Percentiles rank a stretch among this genome's conserved stretches.
Conservation (phyloP, 2,113 vertebrate species). For the Prolemur simus region DNA sequence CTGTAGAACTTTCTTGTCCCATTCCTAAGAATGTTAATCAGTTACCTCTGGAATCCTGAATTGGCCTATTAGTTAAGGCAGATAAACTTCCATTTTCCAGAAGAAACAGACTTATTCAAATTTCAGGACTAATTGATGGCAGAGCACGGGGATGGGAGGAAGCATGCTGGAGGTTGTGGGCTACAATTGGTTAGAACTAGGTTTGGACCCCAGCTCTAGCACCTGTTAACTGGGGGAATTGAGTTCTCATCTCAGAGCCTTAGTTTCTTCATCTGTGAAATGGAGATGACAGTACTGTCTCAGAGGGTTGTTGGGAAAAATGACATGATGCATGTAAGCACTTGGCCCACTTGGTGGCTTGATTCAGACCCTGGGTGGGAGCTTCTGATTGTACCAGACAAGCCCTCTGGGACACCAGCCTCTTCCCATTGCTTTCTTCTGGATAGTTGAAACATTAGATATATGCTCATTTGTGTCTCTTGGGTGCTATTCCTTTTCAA, state of each 20-base stretch:
- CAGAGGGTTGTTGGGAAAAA: background rate
- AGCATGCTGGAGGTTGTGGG: background rate
- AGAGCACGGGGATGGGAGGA: background rate
- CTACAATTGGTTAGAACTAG: background rate
- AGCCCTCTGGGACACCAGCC: background rate
- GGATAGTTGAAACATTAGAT: background rate
- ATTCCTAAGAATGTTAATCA: background rate
- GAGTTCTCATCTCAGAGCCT: background rate
- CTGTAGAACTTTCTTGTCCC: background rate
- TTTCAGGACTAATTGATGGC: background rate
- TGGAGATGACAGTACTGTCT: background rate
- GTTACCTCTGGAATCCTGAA: background rate
- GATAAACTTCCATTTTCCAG: background rate
- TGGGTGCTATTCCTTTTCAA: background rate
- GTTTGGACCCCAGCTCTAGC: background rate
- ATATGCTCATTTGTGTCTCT: background rate
- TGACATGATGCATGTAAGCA: accelerated
- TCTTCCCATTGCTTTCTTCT: background rate
- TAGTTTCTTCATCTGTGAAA: background rate
- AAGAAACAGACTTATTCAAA: background rate
- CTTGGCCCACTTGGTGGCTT: background rate
- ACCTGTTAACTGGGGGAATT: background rate
- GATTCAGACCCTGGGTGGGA: background rate
- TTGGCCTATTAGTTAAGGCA: background rate
- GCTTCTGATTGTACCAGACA: background rate